Percentiles rank a stretch among this genome's conserved stretches.
These are phyloP conservation scores for Thripadectes ignobilis DNA, from an alignment of 2,797 vertebrate species.

Conservation along the genomic window DNA sequence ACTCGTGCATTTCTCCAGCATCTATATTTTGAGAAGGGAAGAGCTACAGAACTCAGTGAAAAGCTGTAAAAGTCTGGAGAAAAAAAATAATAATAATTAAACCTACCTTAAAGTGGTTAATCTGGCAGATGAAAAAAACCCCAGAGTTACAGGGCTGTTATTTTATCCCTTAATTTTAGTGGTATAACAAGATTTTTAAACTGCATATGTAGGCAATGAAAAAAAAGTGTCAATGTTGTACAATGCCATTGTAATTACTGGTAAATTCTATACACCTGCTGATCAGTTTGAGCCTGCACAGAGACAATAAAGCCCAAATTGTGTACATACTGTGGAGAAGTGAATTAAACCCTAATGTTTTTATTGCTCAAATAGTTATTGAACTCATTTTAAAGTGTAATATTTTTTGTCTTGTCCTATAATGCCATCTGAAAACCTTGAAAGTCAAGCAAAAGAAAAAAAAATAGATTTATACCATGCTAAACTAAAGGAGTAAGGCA, in stretches of 20 bases:
- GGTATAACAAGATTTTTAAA: not conserved
- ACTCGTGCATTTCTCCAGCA: not conserved
- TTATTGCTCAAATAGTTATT: accelerated
- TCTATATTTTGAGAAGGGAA: not conserved
- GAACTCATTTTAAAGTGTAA: not conserved
- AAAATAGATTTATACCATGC: not conserved
- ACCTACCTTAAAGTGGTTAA: accelerated
- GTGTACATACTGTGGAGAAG: not conserved
- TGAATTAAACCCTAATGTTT: accelerated
- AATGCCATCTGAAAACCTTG: not conserved
- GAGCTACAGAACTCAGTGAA: not conserved
- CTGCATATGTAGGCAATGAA: accelerated
- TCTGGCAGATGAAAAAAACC: not conserved
- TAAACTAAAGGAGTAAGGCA: not conserved
- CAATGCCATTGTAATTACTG: not conserved
- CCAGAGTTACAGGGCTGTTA: not conserved
- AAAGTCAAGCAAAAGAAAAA: not conserved
- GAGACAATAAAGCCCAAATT: not conserved
- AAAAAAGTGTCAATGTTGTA: not conserved
- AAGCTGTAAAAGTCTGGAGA: not conserved
- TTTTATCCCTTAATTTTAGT: not conserved
- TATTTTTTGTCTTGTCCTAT: not conserved
- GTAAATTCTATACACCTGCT: not conserved
- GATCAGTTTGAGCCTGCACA: not conserved
- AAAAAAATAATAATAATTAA: not conserved